Base-by-base conservation (phyloP, 2,113 vertebrate genomes). In the Loxodonta africana region DNA sequence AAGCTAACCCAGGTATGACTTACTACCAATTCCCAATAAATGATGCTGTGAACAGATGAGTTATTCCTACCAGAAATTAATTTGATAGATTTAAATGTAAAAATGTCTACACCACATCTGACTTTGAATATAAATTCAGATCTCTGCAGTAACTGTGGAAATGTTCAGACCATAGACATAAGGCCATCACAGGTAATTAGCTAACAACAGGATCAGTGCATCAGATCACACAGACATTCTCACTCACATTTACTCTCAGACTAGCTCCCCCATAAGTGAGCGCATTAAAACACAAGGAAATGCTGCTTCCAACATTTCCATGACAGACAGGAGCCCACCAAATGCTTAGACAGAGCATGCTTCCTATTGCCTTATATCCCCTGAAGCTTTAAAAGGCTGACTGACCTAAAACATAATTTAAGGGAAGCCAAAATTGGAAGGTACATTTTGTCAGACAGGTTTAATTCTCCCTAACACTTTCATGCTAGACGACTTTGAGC, bases 51-150 rank as follows among this genome's bases (percentile, higher is more conserved):
- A 91, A 57, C 20, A 57, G 62, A 21, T 62, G 62, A 74, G 11
- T 87, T 81, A 93, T 67, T 96, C 91, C 78, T 77, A 83, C 25
- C 48, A 74, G 60, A 77, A 91, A 77, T 28, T 63, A 81, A 74
- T 12, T 41, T 81, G 60, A 65, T 23, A 81, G 63, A 91, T 48
- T 74, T 65, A 65, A 94, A 92, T 73, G 21, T 80, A 90, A 83
- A 88, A 69, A 80, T 48, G 18, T 53, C 30, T 60, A 57, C 7
- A 88, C 25, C 25, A 84, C 67, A 60, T 76, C 18, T n/a, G 37
- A 33, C 44, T 80, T 33, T 60, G 53, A 87, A 30, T 33, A 53
- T 21, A 53, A 71, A 76, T 46, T 53, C 1, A 77, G 63, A 81
- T 44, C 14, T 62, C 21, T 53, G 65, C 44, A 51, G 25, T 30